Evolutionary conservation across 1,140 invertebrate genomes (phyloP).

Genomic region (Drosophila watanabei): DNA sequence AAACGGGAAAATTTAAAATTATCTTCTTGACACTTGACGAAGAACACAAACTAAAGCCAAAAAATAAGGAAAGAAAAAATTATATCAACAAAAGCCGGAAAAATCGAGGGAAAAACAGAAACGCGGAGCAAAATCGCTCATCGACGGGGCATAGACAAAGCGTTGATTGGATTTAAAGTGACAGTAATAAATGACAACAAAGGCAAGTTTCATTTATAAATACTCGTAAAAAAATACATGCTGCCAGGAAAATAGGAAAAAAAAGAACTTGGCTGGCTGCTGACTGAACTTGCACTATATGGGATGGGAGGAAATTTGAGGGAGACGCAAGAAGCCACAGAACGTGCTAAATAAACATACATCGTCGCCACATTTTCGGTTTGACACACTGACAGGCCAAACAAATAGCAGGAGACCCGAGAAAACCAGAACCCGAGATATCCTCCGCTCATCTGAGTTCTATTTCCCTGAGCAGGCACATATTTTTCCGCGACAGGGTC

Average conservation of each 20-base stretch:
- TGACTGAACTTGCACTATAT: constrained; percentile 46
- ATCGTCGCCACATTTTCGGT: constrained; percentile 52
- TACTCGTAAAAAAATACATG: constrained; percentile 30
- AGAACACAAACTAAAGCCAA: constrained; percentile 13
- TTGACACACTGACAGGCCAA: constrained; percentile 52
- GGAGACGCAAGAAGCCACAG: constrained; percentile 31
- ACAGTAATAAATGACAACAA: constrained; percentile 56
- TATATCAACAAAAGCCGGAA: constrained; percentile 9
- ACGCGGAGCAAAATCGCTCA: constrained; percentile 24
- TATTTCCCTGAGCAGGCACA: constrained; percentile 28
- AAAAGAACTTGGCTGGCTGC: constrained; percentile 27
- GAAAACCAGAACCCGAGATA: constrained; percentile 16
- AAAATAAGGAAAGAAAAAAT: constrained; percentile 3
- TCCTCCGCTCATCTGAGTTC: constrained; percentile 18
- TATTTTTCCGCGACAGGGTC: constrained; percentile 9
- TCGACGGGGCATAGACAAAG: constrained; percentile 44
- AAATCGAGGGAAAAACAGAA: constrained; percentile 18
- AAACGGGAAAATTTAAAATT: constrained; percentile 34
- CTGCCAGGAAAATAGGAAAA: constrained; percentile 3
- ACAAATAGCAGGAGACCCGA: constrained; percentile 33
- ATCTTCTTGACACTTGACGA: constrained; percentile 28
- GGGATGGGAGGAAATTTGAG: constrained; percentile 20
- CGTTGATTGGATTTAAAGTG: constrained; percentile 56
- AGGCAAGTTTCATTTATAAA: constrained; percentile 47
- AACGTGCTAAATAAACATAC: constrained; percentile 56